phyloP scores from a whole-genome alignment of 2,797 vertebrate genomes.

The Iguana delicatissima region DNA sequence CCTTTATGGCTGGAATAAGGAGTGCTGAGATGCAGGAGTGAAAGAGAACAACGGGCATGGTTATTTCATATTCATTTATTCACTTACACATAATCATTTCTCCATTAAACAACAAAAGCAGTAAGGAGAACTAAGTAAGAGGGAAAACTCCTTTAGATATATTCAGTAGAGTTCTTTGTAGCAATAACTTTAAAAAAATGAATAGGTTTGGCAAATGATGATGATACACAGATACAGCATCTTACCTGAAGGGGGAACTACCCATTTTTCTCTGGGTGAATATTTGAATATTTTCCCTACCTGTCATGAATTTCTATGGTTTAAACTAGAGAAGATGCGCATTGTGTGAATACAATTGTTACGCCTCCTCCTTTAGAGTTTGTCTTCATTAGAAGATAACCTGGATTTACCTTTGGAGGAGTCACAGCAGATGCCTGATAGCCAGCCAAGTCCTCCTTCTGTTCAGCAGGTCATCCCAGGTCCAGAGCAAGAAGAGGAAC shows the following conservation, averaged over 20 bases:
- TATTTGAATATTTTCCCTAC: neutral
- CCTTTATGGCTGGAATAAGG: neutral
- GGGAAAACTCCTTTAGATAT: slow-evolving; percentile 19
- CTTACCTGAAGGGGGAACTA: slow-evolving; percentile 16
- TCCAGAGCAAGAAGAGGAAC: no score
- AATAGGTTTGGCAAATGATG: neutral
- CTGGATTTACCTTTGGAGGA: no score
- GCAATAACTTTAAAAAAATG: slow-evolving; percentile 6
- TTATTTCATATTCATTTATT: neutral
- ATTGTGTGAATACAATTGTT: neutral
- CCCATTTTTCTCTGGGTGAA: neutral
- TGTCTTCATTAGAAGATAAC: no score
- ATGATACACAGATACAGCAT: neutral
- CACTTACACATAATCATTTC: slow-evolving; percentile 29
- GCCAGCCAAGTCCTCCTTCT: no score
- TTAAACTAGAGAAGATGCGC: neutral
- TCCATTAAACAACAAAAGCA: neutral
- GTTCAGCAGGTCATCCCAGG: no score
- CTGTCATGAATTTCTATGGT: neutral
- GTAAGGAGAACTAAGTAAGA: neutral
- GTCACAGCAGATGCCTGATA: no score
- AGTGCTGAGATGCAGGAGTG: neutral
- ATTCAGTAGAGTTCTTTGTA: neutral
- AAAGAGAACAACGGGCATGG: neutral
- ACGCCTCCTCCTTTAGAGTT: no score